Conservation (phyloP, 1,140 invertebrate genomes). For the Rhyzopertha dominica region DNA sequence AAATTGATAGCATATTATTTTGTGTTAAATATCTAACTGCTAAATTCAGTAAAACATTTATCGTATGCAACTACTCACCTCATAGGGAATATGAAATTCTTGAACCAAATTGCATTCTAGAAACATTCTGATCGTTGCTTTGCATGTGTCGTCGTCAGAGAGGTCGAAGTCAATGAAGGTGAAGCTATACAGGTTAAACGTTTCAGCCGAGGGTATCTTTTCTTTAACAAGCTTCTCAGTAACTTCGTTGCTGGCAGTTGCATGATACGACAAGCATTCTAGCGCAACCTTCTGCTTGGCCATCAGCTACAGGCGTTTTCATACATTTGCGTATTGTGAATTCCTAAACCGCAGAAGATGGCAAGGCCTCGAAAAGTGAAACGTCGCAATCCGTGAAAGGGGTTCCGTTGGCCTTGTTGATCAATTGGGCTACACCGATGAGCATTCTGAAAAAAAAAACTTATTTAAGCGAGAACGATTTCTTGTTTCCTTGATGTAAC, state of each 20-base stretch:
- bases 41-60: no score
- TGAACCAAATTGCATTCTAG: slow-evolving; percentile 85
- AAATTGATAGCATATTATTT: no score
- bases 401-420: slow-evolving; percentile 86
- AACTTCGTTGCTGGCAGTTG: slow-evolving; percentile 85
- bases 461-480: no score
- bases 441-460: slow-evolving; percentile 47
- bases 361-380: slow-evolving; percentile 90
- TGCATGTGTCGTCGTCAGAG: slow-evolving; percentile 86
- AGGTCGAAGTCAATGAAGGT: slow-evolving; percentile 85
- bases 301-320: slow-evolving; percentile 93
- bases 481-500: no score
- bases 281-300: slow-evolving; percentile 93
- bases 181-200: slow-evolving; percentile 81
- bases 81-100: slow-evolving; percentile 89
- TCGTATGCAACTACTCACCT: slow-evolving; percentile 74
- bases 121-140: slow-evolving; percentile 90
- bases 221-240: slow-evolving; percentile 72
- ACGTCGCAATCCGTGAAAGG: slow-evolving; percentile 85
- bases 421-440: slow-evolving; percentile 90
- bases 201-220: slow-evolving; percentile 69
- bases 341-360: slow-evolving; percentile 84
- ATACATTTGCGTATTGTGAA: slow-evolving; percentile 97
- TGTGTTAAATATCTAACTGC: no score
- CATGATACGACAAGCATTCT: slow-evolving; percentile 94